A percentile compares a stretch with the other conserved stretches of the same genome.
Evolutionary conservation across 1,140 invertebrate species (phyloP).

Genomic region (Oedothorax gibbosus): DNA sequence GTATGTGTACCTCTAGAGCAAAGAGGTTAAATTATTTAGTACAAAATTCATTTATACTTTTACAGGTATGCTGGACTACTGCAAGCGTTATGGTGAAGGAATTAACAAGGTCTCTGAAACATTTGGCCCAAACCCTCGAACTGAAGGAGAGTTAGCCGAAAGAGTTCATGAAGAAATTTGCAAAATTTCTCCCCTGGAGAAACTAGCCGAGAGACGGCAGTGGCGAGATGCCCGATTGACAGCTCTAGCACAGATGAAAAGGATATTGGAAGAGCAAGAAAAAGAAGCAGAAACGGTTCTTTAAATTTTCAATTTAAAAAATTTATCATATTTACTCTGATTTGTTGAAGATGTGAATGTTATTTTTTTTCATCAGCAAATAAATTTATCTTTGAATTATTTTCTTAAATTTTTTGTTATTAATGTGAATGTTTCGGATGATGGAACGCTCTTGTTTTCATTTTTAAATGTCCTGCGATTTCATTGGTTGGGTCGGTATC

Average conservation of each 20-base stretch:
- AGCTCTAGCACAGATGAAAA: slow-evolving; percentile 84
- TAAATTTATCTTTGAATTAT: too few relatives aligned
- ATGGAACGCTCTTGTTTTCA: too few relatives aligned
- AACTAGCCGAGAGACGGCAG: slow-evolving; percentile 78
- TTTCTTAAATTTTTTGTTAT: too few relatives aligned
- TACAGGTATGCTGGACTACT: slow-evolving; percentile 78
- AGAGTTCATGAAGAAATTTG: slow-evolving; percentile 75
- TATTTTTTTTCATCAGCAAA: too few relatives aligned
- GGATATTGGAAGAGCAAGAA: slow-evolving; percentile 25
- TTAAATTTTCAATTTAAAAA: too few relatives aligned
- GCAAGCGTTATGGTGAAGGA: slow-evolving; percentile 76
- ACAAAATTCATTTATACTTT: slow-evolving; percentile 9
- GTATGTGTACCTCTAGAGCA: too few relatives aligned
- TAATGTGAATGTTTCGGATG: too few relatives aligned
- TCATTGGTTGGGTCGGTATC: too few relatives aligned
- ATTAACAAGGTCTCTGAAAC: slow-evolving; percentile 78
- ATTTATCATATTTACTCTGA: too few relatives aligned
- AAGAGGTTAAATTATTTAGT: too few relatives aligned
- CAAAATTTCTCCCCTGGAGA: slow-evolving; percentile 79
- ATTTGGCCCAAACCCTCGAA: slow-evolving; percentile 77
- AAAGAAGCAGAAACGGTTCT: neutral
- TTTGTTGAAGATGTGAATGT: too few relatives aligned
- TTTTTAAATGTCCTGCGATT: too few relatives aligned
- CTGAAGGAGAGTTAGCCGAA: slow-evolving; percentile 72
- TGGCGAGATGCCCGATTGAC: slow-evolving; percentile 89